phyloP scores from a whole-genome alignment of 2,797 vertebrate species.

The Hephaestus fuliginosus region DNA sequence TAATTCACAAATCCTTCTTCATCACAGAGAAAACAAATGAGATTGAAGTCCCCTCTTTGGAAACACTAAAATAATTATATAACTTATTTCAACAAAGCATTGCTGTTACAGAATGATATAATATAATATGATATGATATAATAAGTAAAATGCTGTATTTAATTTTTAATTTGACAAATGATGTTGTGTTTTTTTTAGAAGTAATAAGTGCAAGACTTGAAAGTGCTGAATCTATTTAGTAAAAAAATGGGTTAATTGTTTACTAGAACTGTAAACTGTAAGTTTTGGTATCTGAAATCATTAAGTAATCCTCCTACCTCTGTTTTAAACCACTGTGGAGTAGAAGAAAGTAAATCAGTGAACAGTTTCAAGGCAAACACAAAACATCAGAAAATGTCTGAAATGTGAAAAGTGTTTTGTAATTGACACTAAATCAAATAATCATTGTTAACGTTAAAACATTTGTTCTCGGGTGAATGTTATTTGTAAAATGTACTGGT shows the following conservation, averaged over 20 bases:
- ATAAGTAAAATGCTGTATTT: background rate
- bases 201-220: background rate
- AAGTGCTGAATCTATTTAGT: background rate
- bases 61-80: background rate
- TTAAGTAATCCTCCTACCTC: slow-evolving; percentile 20
- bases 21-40: background rate
- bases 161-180: background rate
- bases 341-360: background rate
- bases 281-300: background rate
- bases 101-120: background rate
- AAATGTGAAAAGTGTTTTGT: background rate
- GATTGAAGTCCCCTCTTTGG: background rate
- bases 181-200: background rate
- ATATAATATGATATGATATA: background rate
- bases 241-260: background rate
- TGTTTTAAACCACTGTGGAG: slow-evolving; percentile 6
- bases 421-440: background rate
- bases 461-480: slow-evolving; percentile 21
- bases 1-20: background rate
- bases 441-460: slow-evolving; percentile 16
- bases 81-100: background rate
- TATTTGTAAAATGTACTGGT: slow-evolving; percentile 6
- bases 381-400: background rate
- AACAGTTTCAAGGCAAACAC: background rate
- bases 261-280: background rate